Base-by-base conservation (phyloP, 2,888 invertebrate species). In the Elmis aenea region DNA sequence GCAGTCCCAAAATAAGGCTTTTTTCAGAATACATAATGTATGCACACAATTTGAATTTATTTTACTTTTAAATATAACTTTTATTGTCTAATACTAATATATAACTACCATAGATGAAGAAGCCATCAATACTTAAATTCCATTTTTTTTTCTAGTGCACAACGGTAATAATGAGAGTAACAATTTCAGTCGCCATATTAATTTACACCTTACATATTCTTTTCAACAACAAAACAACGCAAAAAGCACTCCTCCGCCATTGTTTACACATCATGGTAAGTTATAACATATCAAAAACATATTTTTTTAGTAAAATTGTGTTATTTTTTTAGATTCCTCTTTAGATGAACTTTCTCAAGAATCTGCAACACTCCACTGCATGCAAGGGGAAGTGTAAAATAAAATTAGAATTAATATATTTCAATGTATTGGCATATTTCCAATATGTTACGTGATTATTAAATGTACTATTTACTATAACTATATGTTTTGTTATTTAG, bases 331-430 rank as follows among this genome's bases (percentile, higher is more conserved):
- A 77, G 88, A 88, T 68, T 85, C 86, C 45, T 85, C 87, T 32
- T 76, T 88, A 76, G 88, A 89, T 70, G 88, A 89, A 61, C 70
- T 88, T 23, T 88, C 88, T 2, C 87, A 88, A 66, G 88, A 89
- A 30, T 44, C 44, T 59, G 88, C 88, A n/a, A 81, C 85, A 49
- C 81, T 88, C 63, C 83, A 85, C 62, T 85, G 85, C 68, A 85
- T 85, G 85, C 84, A 85, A 68, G 83, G 83, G 58, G 85, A 86
- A 70, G 85, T 85, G 58, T 81, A 69, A 69, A 59, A 28, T 13
- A 20, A 26, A 12, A 31, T 24, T 38, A 23, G 25, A 22, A 22
- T 26, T 32, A 29, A 25, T 15, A 33, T 33, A 28, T 14, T 29
- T 40, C 21, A 23, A 48, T 42, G 40, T 50, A 46, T 52, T 55